Percentiles rank a stretch among this genome's conserved stretches.
phyloP scores from a whole-genome alignment of 2,888 invertebrate species.

The Nomada ruficornis region DNA sequence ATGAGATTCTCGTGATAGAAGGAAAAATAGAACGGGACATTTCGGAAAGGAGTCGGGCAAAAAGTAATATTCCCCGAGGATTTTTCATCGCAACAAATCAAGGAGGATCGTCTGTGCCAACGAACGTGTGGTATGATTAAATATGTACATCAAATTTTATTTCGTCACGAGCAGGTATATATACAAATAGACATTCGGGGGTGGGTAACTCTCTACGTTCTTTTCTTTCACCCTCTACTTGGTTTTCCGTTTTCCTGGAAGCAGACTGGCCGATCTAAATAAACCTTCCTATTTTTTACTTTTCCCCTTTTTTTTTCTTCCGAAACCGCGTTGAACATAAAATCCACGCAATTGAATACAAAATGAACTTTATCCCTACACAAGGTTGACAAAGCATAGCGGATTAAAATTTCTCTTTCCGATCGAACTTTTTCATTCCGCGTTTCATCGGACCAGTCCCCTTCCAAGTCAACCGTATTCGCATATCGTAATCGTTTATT shows the following conservation, averaged over 20 bases:
- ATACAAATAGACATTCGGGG: conserved; percentile 82
- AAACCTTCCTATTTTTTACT: no score
- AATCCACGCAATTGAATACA: neutral
- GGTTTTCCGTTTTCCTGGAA: conserved; percentile 57
- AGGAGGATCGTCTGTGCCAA: conserved; percentile 35
- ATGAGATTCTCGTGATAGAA: neutral
- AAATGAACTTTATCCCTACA: neutral
- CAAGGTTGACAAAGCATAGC: neutral
- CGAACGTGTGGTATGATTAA: conserved; percentile 71
- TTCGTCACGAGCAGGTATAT: conserved; percentile 82
- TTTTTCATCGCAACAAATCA: no score
- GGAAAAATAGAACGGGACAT: neutral
- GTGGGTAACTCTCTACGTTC: conserved; percentile 69
- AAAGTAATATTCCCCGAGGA: no score
- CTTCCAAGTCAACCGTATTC: conserved; percentile 48
- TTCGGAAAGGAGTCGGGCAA: no score
- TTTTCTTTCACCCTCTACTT: conserved; percentile 61
- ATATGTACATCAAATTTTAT: conserved; percentile 84
- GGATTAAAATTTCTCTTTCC: neutral
- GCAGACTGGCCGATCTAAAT: conserved; percentile 24
- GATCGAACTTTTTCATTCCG: neutral
- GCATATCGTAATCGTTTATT: conserved; percentile 61
- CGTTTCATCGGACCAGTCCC: conserved; percentile 13
- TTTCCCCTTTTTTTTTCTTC: no score
- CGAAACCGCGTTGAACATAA: neutral